Percentiles rank a stretch among this genome's conserved stretches.
These are phyloP conservation scores for Chiridota heheva DNA, from an alignment of 35 echinoderm and acorn worm genomes.

Conservation along the genomic window DNA sequence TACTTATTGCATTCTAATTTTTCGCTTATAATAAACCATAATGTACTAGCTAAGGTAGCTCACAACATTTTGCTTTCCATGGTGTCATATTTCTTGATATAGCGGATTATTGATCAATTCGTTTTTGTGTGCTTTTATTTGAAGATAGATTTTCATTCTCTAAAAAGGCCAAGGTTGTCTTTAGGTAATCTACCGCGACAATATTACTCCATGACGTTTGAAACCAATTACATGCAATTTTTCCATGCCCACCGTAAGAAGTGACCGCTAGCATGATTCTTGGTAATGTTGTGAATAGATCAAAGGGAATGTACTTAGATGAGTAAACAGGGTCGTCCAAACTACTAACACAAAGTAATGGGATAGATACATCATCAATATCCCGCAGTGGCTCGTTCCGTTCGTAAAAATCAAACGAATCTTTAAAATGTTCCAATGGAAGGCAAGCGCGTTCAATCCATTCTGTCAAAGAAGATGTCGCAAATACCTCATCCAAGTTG, in stretches of 20 bases:
- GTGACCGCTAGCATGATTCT: conserved; percentile 79
- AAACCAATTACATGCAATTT: no score
- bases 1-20: no score
- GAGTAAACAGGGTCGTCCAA: conserved; percentile 77
- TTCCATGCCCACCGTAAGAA: conserved; percentile 65
- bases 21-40: no score
- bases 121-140: no score
- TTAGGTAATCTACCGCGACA: no score
- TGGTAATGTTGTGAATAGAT: conserved; percentile 83
- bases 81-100: no score
- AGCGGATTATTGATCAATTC: no score
- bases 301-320: conserved; percentile 64
- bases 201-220: no score
- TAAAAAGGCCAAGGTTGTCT: no score
- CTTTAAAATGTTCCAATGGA: conserved; percentile 35
- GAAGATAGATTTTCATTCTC: no score
- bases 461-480: conserved; percentile 35
- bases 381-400: conserved; percentile 84
- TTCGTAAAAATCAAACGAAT: conserved; percentile 78
- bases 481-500: conserved; percentile 70
- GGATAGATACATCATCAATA: conserved; percentile 86
- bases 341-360: conserved; percentile 85
- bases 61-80: no score
- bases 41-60: no score
- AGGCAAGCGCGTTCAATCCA: conserved; percentile 44